A percentile compares a stretch with the other conserved stretches of the same genome.
Evolutionary conservation across 2,113 vertebrate species (phyloP).

Genomic region (Raphicerus campestris): DNA sequence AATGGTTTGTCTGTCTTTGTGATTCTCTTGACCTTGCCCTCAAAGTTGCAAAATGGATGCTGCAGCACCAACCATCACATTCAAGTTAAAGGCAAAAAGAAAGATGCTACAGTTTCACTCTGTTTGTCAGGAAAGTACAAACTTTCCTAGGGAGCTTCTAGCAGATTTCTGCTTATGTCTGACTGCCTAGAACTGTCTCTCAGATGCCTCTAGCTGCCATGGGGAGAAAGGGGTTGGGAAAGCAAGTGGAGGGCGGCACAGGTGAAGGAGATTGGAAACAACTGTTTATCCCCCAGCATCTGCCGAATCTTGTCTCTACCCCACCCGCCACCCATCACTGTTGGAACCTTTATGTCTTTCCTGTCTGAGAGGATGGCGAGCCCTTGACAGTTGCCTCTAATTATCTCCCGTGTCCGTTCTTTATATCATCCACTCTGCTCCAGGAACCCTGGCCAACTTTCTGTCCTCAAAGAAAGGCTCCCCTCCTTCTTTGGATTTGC

Average conservation of each 20-base stretch:
- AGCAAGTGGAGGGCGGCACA: not conserved
- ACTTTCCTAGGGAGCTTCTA: not conserved
- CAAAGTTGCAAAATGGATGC: not conserved
- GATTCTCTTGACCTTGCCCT: not conserved
- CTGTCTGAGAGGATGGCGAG: rapidly evolving
- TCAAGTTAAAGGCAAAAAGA: not conserved
- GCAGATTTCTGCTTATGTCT: not conserved
- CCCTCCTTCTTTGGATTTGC: not conserved
- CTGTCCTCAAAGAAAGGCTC: not conserved
- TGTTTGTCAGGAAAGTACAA: not conserved
- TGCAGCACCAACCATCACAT: not conserved
- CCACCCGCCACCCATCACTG: not conserved
- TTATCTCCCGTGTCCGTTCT: not conserved
- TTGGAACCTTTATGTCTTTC: not conserved
- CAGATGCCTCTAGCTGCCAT: not conserved
- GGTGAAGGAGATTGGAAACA: not conserved
- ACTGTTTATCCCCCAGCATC: rapidly evolving
- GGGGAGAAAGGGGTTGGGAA: not conserved
- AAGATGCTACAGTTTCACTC: not conserved
- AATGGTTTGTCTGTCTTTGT: not conserved
- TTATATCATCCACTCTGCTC: not conserved
- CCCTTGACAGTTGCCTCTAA: not conserved
- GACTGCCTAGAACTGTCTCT: not conserved
- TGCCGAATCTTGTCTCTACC: not conserved
- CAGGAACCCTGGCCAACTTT: not conserved